These are phyloP conservation scores for Ferdinandea cuprea DNA, from an alignment of 2,888 invertebrate genomes.

Conservation along the genomic window DNA sequence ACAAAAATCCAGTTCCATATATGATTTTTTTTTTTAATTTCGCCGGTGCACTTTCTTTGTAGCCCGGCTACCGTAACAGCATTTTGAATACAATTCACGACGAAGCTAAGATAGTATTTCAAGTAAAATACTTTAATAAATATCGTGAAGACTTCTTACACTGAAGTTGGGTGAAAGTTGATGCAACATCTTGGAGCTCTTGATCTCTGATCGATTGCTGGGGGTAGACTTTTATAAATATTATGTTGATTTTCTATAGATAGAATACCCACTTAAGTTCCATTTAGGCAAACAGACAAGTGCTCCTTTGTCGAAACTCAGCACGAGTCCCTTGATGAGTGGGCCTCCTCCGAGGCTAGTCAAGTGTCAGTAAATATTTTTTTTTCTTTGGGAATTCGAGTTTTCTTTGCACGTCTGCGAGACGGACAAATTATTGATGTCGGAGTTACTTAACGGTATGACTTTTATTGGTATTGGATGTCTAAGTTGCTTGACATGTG, in stretches of 20 bases:
- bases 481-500: slow-evolving; percentile 52
- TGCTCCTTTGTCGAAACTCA: slow-evolving; percentile 34
- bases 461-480: slow-evolving; percentile 25
- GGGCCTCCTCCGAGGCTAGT: slow-evolving; percentile 2
- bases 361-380: slow-evolving; percentile 14
- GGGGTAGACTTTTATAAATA: background rate
- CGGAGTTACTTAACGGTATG: slow-evolving; percentile 44
- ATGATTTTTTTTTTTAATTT: slow-evolving; percentile 43
- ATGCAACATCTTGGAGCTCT: slow-evolving; percentile 29
- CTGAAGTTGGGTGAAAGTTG: slow-evolving; percentile 54
- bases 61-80: background rate
- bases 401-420: slow-evolving; percentile 33
- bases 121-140: slow-evolving; percentile 20
- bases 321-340: slow-evolving; percentile 17
- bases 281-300: slow-evolving; percentile 39
- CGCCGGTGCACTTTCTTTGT: slow-evolving; percentile 49
- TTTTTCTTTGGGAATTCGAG: slow-evolving; percentile 27
- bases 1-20: slow-evolving; percentile 6
- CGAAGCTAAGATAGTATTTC: slow-evolving; percentile 30
- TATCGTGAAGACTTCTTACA: slow-evolving; percentile 6
- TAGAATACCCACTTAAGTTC: slow-evolving; percentile 19
- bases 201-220: slow-evolving; percentile 41
- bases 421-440: slow-evolving; percentile 55
- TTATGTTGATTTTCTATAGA: slow-evolving; percentile 27
- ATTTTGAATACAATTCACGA: slow-evolving; percentile 31